Evolutionary conservation across 1,140 invertebrate species (phyloP), one percentile per base, ranked within the genome.

Genomic region (Drosophila seguyi): DNA sequence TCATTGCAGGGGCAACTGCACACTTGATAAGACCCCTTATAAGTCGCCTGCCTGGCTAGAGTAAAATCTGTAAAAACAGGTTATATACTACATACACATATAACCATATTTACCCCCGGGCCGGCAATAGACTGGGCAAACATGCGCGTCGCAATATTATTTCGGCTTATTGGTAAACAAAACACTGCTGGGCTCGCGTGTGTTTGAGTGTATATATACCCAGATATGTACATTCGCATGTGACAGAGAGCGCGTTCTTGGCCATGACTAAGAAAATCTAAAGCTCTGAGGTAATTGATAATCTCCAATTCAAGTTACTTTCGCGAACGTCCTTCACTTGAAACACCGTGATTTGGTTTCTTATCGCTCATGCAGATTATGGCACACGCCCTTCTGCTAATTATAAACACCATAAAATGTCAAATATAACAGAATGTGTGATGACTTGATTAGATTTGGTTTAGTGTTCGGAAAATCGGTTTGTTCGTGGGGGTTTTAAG

Each of bases 101-200:
- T 56, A 48, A 8, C 27, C 10, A 27, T 52, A 22, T 60, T 76
- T 68, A 63, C 50, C 29, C 25, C 36, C 44, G 34, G 52, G 62
- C 74, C 74, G 74, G 75, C 75, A 57, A 56, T 75, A 50, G 41
- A 22, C 36, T 52, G 22, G n/a, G 20, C 42, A 74, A 55, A 55
- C 57, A 52, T 8, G 18, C 47, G n/a, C 63, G 47, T 22, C 72
- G 41, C 44, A 48, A 42, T 68, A 68, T 76, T 77, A 67, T 59
- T 58, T 53, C 20, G 62, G 55, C 36, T 76, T 76, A 77, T 77
- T 77, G 73, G 75, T 77, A 77, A 77, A 76, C 74, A 59, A 76
- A 53, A 66, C 48, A 50, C 34, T n/a, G 34, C 20, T 25, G 20
- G 48, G 11, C 42, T 41, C 34, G 16, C 61, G 29, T 27, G 34